Evolutionary conservation across 2,113 vertebrate species (phyloP), one percentile per base, ranked within the genome.

Genomic region (Chrysochloris asiatica): DNA sequence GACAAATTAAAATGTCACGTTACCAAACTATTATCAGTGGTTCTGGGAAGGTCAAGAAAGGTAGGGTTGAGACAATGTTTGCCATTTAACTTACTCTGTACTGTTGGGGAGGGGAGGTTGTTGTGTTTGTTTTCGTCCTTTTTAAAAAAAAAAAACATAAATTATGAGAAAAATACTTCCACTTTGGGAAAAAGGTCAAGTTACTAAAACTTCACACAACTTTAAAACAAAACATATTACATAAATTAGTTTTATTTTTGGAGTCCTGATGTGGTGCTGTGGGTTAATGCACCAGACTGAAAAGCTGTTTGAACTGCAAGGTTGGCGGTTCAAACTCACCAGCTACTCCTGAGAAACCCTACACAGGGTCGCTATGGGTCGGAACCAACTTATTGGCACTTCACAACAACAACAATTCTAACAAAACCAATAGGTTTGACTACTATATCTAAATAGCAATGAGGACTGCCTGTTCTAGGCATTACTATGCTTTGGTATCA

Each of bases 11-110:
- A 86, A 59, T 8, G 9, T 4, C 17, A 48, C 41, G 11, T 43
- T 0, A 45, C 4, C 38, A 16, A 38, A 69, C 28, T 22, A 13
- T 41, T 26, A 73, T n/a, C 43, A 47, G 72, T 19, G 17, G 4
- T 59, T 38, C 73, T 1, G 8, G 13, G 33, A 26, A 48, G 11
- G 48, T 43, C 75, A 3, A 28, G 26, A 63, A 56, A 16, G 4
- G n/a, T 0, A 22, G 54, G 28, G 26, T 1, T 10, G 17, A 38
- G 36, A 65, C 28, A 19, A 41, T 2, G 19, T 4, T 1, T n/a
- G 28, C 3, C 5, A 4, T n/a, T 48, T 33, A 78, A n/a, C 48
- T n/a, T 76, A 24, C 16, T 82, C 33, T 24, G 11, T 17, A n/a
- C 7, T 48, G 21, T 30, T 76, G n/a, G n/a, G n/a, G n/a, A n/a